phyloP scores from a whole-genome alignment of 2,797 vertebrate genomes.

The Eulemur coronatus region DNA sequence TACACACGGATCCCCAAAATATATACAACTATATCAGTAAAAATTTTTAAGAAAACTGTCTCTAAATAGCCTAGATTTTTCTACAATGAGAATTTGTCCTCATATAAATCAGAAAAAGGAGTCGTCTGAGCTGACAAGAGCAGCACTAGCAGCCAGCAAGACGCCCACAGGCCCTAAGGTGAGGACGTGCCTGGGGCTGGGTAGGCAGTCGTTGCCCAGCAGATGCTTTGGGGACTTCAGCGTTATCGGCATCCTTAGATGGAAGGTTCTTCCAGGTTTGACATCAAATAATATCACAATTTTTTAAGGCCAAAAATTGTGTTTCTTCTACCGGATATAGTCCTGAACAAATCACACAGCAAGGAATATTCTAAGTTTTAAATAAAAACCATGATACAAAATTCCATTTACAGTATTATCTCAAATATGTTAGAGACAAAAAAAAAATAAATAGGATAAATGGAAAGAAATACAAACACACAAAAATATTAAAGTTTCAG shows the following conservation, averaged over 20 bases:
- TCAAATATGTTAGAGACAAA: not conserved
- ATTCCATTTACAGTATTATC: not conserved
- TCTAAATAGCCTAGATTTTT: not conserved
- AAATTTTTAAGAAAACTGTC: not conserved
- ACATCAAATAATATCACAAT: not conserved
- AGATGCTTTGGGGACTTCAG: not conserved
- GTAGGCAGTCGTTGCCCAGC: accelerated
- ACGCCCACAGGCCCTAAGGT: not conserved
- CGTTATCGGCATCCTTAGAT: not conserved
- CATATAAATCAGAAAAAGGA: not conserved
- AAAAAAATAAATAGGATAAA: not conserved
- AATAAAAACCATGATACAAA: conserved; percentile 17
- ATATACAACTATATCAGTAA: not conserved
- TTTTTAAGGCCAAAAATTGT: not conserved
- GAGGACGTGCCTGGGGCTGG: accelerated
- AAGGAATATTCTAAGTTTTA: not conserved
- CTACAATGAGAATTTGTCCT: not conserved
- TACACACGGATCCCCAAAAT: not conserved
- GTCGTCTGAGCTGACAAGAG: not conserved
- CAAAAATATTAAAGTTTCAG: not conserved
- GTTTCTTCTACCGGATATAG: not conserved
- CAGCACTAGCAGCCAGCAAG: too few relatives aligned
- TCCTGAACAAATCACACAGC: not conserved
- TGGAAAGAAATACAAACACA: not conserved
- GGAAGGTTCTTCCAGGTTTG: not conserved